phyloP scores from a whole-genome alignment of 2,113 vertebrate genomes.

The Opisthocomus hoazin region DNA sequence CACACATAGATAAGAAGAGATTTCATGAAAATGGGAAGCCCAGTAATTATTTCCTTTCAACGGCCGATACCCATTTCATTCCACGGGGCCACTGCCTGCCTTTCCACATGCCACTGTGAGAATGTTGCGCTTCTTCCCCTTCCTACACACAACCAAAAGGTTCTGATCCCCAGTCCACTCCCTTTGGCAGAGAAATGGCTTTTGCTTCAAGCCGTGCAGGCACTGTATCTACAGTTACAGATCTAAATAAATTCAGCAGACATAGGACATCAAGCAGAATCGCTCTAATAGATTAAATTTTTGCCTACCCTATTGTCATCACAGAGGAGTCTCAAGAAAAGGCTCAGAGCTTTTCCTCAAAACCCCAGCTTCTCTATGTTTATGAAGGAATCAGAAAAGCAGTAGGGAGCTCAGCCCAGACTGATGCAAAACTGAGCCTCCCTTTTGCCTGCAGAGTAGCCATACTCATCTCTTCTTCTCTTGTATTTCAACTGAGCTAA shows the following conservation, averaged over 20 bases:
- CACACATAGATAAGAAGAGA: neutral
- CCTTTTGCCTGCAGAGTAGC: neutral
- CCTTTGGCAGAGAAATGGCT: neutral
- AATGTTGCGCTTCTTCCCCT: neutral
- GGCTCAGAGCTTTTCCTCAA: neutral
- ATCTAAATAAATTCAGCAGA: neutral
- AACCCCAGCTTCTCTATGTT: neutral
- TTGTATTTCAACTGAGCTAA: neutral
- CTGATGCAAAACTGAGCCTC: neutral
- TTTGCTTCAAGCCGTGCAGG: neutral
- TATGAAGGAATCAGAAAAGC: neutral
- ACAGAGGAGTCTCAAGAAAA: neutral
- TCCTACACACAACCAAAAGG: neutral
- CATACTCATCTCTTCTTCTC: neutral
- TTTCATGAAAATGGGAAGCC: neutral
- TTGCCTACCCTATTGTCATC: neutral
- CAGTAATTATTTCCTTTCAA: neutral
- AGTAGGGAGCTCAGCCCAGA: neutral
- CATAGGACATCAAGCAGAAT: neutral
- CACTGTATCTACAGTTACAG: neutral
- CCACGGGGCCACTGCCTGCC: neutral
- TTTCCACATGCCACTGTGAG: neutral
- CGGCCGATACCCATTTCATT: accelerated
- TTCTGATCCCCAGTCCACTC: neutral
- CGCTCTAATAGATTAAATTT: neutral